These are phyloP conservation scores for Typhlichthys subterraneus DNA, from an alignment of 2,797 vertebrate genomes.

Conservation along the genomic window DNA sequence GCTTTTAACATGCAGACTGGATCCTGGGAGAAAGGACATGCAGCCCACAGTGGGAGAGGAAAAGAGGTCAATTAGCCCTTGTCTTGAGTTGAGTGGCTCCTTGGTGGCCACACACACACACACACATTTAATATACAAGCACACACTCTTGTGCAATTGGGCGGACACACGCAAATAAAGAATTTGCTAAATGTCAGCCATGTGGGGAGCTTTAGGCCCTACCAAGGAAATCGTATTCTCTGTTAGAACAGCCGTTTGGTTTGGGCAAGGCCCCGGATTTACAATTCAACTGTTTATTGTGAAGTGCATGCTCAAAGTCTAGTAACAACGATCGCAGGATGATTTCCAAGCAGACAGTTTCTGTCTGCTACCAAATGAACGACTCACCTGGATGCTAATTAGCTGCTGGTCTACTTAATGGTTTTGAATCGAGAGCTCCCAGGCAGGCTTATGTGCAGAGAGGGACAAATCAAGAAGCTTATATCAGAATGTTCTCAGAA, in stretches of 20 bases:
- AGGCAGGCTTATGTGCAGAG: too few relatives aligned
- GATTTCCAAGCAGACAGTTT: too few relatives aligned
- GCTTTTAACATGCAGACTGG: constrained; percentile 43
- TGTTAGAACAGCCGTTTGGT: constrained; percentile 46
- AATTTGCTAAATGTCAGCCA: constrained; percentile 51
- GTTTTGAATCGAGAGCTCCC: too few relatives aligned
- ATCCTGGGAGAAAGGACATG: constrained; percentile 13
- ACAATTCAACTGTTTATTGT: too few relatives aligned
- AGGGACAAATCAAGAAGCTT: too few relatives aligned
- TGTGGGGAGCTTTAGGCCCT: constrained; percentile 54
- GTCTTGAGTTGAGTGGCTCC: constrained; percentile 10
- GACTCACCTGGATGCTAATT: too few relatives aligned
- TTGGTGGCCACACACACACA: constrained; percentile 4
- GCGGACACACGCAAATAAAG: constrained; percentile 8
- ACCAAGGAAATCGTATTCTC: constrained; percentile 47
- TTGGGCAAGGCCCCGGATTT: constrained; percentile 14
- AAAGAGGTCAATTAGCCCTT: constrained; percentile 38
- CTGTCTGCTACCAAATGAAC: too few relatives aligned
- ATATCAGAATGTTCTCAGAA: too few relatives aligned
- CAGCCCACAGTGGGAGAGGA: background rate
- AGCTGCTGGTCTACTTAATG: too few relatives aligned
- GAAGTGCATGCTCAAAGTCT: too few relatives aligned
- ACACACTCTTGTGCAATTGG: constrained; percentile 23
- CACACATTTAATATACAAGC: background rate
- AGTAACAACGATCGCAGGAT: too few relatives aligned